A percentile compares a stretch with the other conserved stretches of the same genome.
Conservation (phyloP, 1,140 invertebrate species). For the Mya arenaria region DNA sequence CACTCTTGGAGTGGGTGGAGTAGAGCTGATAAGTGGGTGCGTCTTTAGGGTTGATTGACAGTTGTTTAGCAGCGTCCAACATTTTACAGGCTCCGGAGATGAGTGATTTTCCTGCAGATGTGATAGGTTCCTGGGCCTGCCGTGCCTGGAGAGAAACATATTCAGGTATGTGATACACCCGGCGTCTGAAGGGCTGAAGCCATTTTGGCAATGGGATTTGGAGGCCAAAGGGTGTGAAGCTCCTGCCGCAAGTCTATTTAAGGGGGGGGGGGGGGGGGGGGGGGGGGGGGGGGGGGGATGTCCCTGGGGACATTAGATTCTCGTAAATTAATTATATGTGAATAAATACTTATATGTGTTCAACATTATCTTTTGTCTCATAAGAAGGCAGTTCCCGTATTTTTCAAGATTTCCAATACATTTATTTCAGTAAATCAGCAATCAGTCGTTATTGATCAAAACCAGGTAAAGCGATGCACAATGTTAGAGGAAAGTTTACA, state of each 20-base stretch:
- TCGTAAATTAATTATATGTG: too few species aligned
- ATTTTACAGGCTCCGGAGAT: constrained; percentile 93
- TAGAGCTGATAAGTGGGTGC: constrained; percentile 96
- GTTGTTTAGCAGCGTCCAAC: constrained; percentile 93
- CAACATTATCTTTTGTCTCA: too few species aligned
- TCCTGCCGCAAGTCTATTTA: neutral
- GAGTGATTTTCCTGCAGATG: constrained; percentile 90
- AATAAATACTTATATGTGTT: too few species aligned
- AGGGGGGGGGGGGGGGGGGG: neutral
- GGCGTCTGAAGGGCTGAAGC: too few species aligned
- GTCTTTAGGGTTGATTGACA: constrained; percentile 94
- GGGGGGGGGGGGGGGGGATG: neutral
- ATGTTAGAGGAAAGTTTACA: too few species aligned
- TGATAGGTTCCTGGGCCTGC: constrained; percentile 92
- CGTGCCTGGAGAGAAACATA: constrained; percentile 78
- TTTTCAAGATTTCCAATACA: too few species aligned
- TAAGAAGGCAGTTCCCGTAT: too few species aligned
- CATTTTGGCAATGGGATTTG: too few species aligned
- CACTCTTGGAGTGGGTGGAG: constrained; percentile 95
- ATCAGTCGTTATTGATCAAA: too few species aligned
- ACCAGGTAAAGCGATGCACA: too few species aligned
- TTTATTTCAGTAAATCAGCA: too few species aligned
- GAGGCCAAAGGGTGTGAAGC: neutral
- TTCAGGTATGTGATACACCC: neutral
- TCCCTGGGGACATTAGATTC: neutral